A percentile compares a stretch with the other conserved stretches of the same genome.
Conservation (phyloP, 2,888 invertebrate species). For the Zeuzera pyrina region DNA sequence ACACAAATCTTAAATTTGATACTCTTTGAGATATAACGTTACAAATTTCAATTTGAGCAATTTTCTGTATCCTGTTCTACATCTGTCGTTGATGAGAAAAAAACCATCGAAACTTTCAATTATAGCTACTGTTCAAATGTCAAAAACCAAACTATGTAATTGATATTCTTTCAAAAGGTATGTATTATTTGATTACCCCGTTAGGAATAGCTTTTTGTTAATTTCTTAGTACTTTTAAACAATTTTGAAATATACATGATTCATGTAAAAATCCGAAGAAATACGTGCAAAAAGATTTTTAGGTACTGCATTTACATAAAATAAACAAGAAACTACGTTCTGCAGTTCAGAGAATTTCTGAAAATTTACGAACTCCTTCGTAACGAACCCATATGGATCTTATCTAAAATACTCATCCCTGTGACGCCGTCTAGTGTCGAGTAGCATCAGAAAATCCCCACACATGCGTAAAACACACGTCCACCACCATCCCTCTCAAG, state of each 20-base stretch:
- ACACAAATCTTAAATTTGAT: conserved; percentile 44
- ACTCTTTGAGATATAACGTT: conserved; percentile 53
- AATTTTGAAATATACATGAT: no score
- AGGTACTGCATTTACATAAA: no score
- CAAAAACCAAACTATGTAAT: not conserved
- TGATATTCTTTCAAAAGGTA: no score
- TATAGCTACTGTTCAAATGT: conserved; percentile 23
- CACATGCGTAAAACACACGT: conserved; percentile 26
- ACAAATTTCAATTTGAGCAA: conserved; percentile 59
- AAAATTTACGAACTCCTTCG: no score
- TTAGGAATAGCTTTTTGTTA: no score
- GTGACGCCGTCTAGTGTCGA: conserved; percentile 61
- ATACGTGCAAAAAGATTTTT: no score
- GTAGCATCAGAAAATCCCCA: conserved; percentile 48
- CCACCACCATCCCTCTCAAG: conserved; percentile 54
- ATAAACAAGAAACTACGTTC: no score
- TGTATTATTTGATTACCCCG: no score
- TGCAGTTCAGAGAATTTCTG: no score
- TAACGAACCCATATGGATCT: no score
- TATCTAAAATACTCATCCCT: conserved; percentile 2
- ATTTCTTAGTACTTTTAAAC: no score
- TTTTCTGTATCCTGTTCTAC: conserved; percentile 61
- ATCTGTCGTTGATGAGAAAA: conserved; percentile 51
- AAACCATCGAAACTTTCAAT: conserved; percentile 37
- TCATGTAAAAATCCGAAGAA: no score